phyloP scores from a whole-genome alignment of 2,113 vertebrate genomes.

The Pangasianodon gigas region DNA sequence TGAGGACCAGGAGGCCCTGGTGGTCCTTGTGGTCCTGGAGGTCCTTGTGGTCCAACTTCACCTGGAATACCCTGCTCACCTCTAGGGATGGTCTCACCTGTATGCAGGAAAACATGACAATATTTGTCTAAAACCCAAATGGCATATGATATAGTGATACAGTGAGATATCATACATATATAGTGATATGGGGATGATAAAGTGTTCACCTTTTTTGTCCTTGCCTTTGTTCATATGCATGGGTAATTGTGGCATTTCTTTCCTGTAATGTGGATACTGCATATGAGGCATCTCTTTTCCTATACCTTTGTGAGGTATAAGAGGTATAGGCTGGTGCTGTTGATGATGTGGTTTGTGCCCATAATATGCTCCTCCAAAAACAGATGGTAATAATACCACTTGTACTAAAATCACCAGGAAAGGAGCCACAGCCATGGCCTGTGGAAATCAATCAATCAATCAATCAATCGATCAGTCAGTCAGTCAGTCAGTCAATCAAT shows the following conservation, averaged over 20 bases:
- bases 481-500: background rate
- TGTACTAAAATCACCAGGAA: slow-evolving; percentile 70
- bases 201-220: slow-evolving; percentile 84
- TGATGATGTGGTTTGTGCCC: slow-evolving; percentile 86
- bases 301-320: slow-evolving; percentile 85
- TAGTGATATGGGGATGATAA: background rate
- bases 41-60: slow-evolving; percentile 81
- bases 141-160: background rate
- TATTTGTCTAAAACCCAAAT: background rate
- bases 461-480: background rate
- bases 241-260: slow-evolving; percentile 86
- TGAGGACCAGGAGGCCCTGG: slow-evolving; percentile 85
- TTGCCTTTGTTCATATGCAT: slow-evolving; percentile 87
- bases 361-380: slow-evolving; percentile 85
- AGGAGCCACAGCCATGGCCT: slow-evolving; percentile 69
- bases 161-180: background rate
- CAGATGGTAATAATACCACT: slow-evolving; percentile 69
- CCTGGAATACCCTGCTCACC: slow-evolving; percentile 86
- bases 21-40: slow-evolving; percentile 74
- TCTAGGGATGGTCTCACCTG: slow-evolving; percentile 80
- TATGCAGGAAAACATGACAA: slow-evolving; percentile 35
- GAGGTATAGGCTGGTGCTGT: slow-evolving; percentile 84
- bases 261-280: slow-evolving; percentile 89
- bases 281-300: slow-evolving; percentile 88
- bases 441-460: slow-evolving; percentile 24